phyloP scores from a whole-genome alignment of 2,888 invertebrate genomes.

The Drosophila siamana region DNA sequence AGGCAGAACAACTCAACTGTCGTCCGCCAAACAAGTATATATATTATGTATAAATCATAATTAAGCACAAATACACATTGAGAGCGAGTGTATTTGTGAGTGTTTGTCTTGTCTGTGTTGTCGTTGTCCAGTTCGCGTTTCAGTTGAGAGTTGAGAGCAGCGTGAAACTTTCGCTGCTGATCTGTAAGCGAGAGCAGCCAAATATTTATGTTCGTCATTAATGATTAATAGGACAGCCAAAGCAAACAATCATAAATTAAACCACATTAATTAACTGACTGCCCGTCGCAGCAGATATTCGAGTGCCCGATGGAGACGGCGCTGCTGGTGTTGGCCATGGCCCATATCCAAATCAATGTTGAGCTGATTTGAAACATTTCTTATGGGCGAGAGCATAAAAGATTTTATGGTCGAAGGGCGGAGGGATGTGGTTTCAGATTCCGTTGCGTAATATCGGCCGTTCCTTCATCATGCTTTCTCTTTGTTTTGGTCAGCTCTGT shows the following conservation, averaged over 20 bases:
- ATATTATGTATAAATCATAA: conserved; percentile 70
- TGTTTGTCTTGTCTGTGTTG: conserved; percentile 19
- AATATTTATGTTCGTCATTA: conserved; percentile 72
- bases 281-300: conserved; percentile 41
- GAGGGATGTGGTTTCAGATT: too few species aligned
- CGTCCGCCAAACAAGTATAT: conserved; percentile 32
- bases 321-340: conserved; percentile 32
- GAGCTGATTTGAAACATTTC: conserved; percentile 13
- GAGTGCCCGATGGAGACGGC: conserved; percentile 18
- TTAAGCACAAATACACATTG: conserved; percentile 64
- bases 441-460: conserved; percentile 23
- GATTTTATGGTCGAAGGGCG: conserved; percentile 1
- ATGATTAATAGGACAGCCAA: conserved; percentile 64
- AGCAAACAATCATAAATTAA: conserved; percentile 71
- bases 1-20: conserved; percentile 32
- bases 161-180: conserved; percentile 60
- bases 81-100: conserved; percentile 17
- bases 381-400: background rate
- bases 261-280: conserved; percentile 72
- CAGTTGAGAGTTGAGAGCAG: conserved; percentile 11
- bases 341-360: conserved; percentile 15
- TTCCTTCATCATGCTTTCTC: background rate
- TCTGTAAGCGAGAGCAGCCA: conserved; percentile 57
- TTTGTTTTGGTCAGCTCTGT: conserved; percentile 14
- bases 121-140: conserved; percentile 47